Percentiles rank a stretch among this genome's conserved stretches.
These are phyloP conservation scores for Tromatobia lineatoria DNA, from an alignment of 2,888 invertebrate species.

Conservation along the genomic window DNA sequence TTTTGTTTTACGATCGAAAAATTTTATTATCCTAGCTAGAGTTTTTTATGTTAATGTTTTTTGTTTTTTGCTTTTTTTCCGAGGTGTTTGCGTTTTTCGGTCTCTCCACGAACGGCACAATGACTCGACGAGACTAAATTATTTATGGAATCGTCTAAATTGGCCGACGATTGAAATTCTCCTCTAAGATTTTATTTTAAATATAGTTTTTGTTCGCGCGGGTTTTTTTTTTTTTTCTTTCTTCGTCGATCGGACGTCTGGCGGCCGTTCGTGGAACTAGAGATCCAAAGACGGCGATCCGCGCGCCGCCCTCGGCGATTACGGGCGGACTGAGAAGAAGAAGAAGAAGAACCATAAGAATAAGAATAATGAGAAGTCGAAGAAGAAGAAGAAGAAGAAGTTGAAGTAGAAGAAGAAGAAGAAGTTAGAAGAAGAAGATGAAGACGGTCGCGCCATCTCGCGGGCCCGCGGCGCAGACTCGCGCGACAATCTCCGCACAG, in stretches of 20 bases:
- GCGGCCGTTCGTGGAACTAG: conserved; percentile 64
- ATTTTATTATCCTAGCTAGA: conserved; percentile 75
- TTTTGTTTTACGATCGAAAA: conserved; percentile 58
- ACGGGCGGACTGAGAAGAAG: conserved; percentile 65
- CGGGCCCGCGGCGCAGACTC: conserved; percentile 33
- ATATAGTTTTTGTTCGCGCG: background rate
- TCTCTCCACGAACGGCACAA: conserved; percentile 66
- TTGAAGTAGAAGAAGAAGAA: conserved; percentile 56
- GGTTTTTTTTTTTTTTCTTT: background rate
- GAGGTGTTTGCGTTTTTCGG: conserved; percentile 58
- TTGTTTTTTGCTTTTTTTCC: conserved; percentile 62
- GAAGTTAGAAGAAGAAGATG: conserved; percentile 58
- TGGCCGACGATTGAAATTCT: conserved; percentile 16
- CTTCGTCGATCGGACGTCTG: conserved; percentile 25
- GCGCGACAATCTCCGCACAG: conserved; percentile 15
- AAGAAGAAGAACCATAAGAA: conserved; percentile 58
- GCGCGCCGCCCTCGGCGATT: conserved; percentile 41
- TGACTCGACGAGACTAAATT: conserved; percentile 67
- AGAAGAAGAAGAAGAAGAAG: conserved; percentile 58
- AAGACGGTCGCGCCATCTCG: conserved; percentile 51
- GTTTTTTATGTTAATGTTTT: conserved; percentile 50
- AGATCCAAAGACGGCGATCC: conserved; percentile 43
- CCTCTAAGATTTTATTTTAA: background rate
- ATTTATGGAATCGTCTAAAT: conserved; percentile 70
- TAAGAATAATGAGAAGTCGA: conserved; percentile 55